Evolutionary conservation across 1,140 invertebrate genomes (phyloP).

Genomic region (Pectinophora gossypiella): DNA sequence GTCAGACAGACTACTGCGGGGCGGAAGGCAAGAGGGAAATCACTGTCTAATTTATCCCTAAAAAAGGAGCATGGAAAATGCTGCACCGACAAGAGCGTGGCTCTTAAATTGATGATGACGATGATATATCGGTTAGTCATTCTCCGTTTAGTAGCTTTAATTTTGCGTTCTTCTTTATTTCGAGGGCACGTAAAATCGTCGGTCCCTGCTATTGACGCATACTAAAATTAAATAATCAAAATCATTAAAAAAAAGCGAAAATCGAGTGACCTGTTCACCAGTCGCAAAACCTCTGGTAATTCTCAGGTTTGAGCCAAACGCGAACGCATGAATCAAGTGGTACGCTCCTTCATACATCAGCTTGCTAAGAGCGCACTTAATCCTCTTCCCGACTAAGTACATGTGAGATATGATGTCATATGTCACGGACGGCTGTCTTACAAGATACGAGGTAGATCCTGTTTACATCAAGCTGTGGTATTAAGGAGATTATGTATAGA

Average conservation of each 20-base stretch:
- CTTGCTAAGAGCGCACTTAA: constrained; percentile 45
- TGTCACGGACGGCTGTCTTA: constrained; percentile 45
- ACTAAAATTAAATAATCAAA: not conserved
- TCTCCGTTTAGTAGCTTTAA: too few species aligned
- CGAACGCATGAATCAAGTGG: constrained; percentile 37
- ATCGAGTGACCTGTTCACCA: not conserved
- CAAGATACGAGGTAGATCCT: constrained; percentile 26
- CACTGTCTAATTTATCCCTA: too few species aligned
- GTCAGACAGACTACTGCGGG: too few species aligned
- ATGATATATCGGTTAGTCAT: too few species aligned
- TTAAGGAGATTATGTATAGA: not conserved
- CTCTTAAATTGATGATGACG: too few species aligned
- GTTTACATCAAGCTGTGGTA: not conserved
- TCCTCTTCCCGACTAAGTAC: constrained; percentile 46
- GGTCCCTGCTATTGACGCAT: not conserved
- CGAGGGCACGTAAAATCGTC: not conserved
- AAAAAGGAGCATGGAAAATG: too few species aligned
- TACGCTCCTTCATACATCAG: constrained; percentile 43
- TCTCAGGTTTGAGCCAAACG: not conserved
- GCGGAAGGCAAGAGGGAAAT: too few species aligned
- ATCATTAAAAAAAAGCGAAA: not conserved
- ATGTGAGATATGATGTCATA: constrained; percentile 55
- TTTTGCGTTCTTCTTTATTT: not conserved
- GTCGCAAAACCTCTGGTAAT: not conserved
- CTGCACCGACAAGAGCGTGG: too few species aligned